Evolutionary conservation across 2,113 vertebrate genomes (phyloP), one percentile per base, ranked within the genome.

Genomic region (Gasterosteus aculeatus): DNA sequence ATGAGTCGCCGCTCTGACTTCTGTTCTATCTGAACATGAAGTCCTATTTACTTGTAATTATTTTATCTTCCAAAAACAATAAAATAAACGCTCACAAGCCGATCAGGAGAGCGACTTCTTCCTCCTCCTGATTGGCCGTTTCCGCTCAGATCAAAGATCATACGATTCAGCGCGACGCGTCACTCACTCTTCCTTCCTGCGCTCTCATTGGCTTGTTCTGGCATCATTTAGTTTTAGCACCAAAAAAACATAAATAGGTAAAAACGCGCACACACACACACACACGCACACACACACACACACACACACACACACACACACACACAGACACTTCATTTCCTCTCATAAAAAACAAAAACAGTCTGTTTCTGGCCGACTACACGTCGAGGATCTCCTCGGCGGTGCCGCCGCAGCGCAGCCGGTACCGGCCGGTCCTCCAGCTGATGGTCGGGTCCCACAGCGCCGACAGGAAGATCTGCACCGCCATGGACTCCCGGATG

Each of bases 361-460:
- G 84, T 87, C 82, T 84, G 26, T 83, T 46, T 35, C 10, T 39
- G 31, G 47, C 72, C 42, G 56, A 78, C 80, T 91, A 99, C 85
- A 99, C 97, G 3, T 99, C 98, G 3, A 99, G 92, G 83, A 99
- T 97, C 90, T 99, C 98, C 81, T 99, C 98, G 0, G 98, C 98
- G 1, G 97, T 99, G 72, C 98, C 98, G 39, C 98, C 98, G 29
- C 98, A 99, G 83, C 98, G 97, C 76, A 99, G 91, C 7, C 98
- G 94, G 90, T 98, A 99, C 33, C 97, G 96, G 10, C 97, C 97
- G 7, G 97, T 98, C 88, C 98, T 95, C 98, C 98, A 99, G 94
- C 97, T 97, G 92, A 99, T 98, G 0, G 97, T 99, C 8, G 98
- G 97, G 88, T 99, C 98, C 97, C 98, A 99, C 56, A 99, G 93